Conservation (phyloP, 2,888 invertebrate genomes). For the Patella caerulea region DNA sequence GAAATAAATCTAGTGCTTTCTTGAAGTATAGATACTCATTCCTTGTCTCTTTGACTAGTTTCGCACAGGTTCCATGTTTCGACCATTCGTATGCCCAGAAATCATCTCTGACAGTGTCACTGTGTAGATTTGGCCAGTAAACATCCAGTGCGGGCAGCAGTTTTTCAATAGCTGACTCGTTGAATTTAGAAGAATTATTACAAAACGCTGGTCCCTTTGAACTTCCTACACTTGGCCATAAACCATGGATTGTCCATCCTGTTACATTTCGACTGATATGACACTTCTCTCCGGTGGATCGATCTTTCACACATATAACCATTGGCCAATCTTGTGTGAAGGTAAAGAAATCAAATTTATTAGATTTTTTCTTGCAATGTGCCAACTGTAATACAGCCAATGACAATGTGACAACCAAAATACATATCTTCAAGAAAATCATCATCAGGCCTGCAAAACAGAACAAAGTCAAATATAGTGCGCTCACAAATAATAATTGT, state of each 20-base stretch:
- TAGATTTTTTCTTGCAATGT: too few species aligned
- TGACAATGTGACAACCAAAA: neutral
- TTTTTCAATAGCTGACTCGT: neutral
- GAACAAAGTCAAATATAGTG: too few species aligned
- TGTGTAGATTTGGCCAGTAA: neutral
- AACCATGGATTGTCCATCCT: neutral
- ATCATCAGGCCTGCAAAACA: too few species aligned
- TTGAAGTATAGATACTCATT: neutral
- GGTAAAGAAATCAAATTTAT: neutral
- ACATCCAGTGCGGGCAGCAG: neutral
- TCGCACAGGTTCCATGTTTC: conserved; percentile 5
- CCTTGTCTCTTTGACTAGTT: neutral
- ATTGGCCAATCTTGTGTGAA: neutral
- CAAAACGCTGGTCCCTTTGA: neutral
- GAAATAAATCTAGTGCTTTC: neutral
- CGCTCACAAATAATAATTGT: too few species aligned
- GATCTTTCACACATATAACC: neutral
- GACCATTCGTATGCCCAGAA: neutral
- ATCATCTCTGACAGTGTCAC: neutral
- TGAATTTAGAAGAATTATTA: neutral
- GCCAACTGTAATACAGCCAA: too few species aligned
- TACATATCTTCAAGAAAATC: too few species aligned
- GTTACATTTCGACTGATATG: neutral
- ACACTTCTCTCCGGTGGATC: neutral
- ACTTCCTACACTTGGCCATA: neutral